Conservation (phyloP, 2,888 invertebrate species). For the Incurvaria masculella region DNA sequence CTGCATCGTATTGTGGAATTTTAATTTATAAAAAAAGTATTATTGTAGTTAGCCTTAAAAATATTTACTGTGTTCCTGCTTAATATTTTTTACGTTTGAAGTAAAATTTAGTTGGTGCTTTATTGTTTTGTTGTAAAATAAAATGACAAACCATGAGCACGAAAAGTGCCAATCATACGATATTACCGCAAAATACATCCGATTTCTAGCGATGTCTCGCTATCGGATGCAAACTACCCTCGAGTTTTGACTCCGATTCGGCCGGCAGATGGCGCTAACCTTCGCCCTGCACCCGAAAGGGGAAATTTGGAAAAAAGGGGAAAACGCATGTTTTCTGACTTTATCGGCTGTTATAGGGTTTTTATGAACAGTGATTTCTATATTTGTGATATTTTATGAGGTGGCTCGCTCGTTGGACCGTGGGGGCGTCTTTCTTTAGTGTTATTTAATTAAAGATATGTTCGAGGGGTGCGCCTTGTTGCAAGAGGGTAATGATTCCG, state of each 20-base stretch:
- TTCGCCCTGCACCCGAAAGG: background rate
- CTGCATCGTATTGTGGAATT: no score
- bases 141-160: no score
- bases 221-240: background rate
- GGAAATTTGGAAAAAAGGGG: background rate
- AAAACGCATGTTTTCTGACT: background rate
- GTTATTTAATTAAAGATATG: background rate
- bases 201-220: background rate
- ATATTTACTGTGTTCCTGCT: no score
- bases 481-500: background rate
- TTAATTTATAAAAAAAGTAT: no score
- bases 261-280: background rate
- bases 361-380: slow-evolving; percentile 31
- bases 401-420: background rate
- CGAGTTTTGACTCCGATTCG: background rate
- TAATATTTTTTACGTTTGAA: no score
- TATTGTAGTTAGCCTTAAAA: no score
- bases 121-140: no score
- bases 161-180: no score
- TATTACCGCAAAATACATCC: no score
- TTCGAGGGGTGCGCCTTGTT: background rate
- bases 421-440: background rate
- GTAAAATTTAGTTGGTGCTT: no score
- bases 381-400: slow-evolving; percentile 20
- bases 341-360: slow-evolving; percentile 19